These are phyloP conservation scores for Hyposoter dolosus DNA, from an alignment of 2,888 invertebrate genomes.

Conservation along the genomic window DNA sequence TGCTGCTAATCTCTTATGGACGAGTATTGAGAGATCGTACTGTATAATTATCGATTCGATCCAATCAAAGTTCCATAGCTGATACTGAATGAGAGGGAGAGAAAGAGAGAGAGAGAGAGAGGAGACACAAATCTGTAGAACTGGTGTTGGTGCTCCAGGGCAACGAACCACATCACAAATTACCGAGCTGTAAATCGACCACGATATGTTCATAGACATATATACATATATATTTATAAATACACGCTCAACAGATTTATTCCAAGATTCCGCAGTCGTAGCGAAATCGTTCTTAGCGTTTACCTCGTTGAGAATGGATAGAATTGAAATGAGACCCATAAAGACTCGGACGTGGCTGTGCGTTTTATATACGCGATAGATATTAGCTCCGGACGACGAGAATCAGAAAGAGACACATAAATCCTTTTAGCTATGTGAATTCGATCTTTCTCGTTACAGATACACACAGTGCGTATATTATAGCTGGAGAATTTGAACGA, in stretches of 20 bases:
- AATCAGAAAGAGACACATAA: constrained; percentile 56
- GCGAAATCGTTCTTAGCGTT: constrained; percentile 52
- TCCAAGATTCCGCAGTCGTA: constrained; percentile 52
- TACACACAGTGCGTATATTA: constrained; percentile 53
- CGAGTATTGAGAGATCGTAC: constrained; percentile 35
- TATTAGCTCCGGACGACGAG: constrained; percentile 34
- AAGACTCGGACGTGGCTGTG: constrained; percentile 23
- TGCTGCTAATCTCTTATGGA: constrained; percentile 19
- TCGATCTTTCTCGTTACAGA: constrained; percentile 56
- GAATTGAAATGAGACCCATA: constrained; percentile 58
- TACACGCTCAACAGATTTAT: constrained; percentile 50
- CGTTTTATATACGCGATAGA: constrained; percentile 32
- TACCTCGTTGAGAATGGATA: constrained; percentile 51
- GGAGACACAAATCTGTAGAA: constrained; percentile 30
- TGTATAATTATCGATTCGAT: constrained; percentile 64
- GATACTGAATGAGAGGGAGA: constrained; percentile 35
- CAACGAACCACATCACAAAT: constrained; percentile 64
- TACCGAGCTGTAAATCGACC: constrained; percentile 45
- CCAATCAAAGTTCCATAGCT: constrained; percentile 77
- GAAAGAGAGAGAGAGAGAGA: constrained; percentile 21
- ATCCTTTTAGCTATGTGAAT: constrained; percentile 64
- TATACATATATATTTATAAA: constrained; percentile 20
- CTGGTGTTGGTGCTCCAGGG: constrained; percentile 49
- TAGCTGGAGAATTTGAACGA: constrained; percentile 23
- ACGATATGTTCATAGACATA: constrained; percentile 20